Evolutionary conservation across 2,888 invertebrate species (phyloP).

Genomic region (Sesia bembeciformis): DNA sequence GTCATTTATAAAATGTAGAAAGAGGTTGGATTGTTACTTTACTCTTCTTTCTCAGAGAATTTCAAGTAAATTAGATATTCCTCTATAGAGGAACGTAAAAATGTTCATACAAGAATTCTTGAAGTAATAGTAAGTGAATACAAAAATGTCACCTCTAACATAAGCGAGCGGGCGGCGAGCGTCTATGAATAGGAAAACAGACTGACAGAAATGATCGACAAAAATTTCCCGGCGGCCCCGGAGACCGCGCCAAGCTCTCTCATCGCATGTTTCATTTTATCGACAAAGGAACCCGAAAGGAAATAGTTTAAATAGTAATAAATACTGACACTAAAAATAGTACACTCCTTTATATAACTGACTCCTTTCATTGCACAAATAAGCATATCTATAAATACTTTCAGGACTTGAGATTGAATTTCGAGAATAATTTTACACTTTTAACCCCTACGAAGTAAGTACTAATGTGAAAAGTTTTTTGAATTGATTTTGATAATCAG

Average conservation of each 20-base stretch:
- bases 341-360: not conserved
- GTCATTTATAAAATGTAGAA: too few species aligned
- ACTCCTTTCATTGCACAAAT: constrained; percentile 12
- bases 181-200: constrained; percentile 7
- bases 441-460: constrained; percentile 11
- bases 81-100: too few species aligned
- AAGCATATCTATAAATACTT: constrained; percentile 6
- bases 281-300: too few species aligned
- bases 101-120: too few species aligned
- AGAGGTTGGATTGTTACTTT: too few species aligned
- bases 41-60: too few species aligned
- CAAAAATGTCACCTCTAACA: too few species aligned
- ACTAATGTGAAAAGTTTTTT: constrained; percentile 21
- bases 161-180: not conserved
- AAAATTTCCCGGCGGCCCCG: constrained; percentile 35
- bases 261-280: too few species aligned
- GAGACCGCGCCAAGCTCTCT: constrained; percentile 10
- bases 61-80: too few species aligned
- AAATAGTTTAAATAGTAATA: too few species aligned
- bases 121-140: too few species aligned
- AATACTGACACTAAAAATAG: constrained; percentile 1
- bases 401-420: not conserved
- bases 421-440: constrained; percentile 8
- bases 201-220: constrained; percentile 40
- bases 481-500: constrained; percentile 35